phyloP scores from a whole-genome alignment of 2,113 vertebrate genomes.

The Cariama cristata region DNA sequence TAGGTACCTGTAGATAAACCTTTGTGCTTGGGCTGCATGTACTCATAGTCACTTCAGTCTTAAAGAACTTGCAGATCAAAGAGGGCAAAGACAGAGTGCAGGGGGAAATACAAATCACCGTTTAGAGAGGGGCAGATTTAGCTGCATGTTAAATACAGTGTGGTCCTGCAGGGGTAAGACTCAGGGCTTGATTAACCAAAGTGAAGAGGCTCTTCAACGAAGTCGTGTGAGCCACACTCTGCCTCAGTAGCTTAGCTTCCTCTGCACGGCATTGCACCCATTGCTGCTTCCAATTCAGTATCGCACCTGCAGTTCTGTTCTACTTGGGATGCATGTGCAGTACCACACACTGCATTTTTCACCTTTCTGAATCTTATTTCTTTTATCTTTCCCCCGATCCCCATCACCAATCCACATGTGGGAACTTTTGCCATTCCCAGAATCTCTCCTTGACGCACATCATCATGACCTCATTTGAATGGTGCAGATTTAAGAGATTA shows the following conservation, averaged over 20 bases:
- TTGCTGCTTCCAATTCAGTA: not conserved
- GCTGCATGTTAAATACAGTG: fast-evolving
- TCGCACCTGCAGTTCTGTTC: fast-evolving
- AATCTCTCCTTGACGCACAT: not conserved
- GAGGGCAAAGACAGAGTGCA: not conserved
- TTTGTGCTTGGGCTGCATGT: not conserved
- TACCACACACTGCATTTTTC: not conserved
- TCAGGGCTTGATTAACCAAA: fast-evolving
- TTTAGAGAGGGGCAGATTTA: not conserved
- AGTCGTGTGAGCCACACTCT: fast-evolving
- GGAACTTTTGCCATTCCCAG: not conserved
- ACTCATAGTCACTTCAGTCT: not conserved
- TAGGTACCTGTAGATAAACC: not conserved
- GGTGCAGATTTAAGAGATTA: not conserved
- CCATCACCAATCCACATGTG: not conserved
- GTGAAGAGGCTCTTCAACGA: not conserved
- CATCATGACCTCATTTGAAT: fast-evolving
- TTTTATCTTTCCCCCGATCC: not conserved
- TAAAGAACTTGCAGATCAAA: not conserved
- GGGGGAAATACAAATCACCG: not conserved
- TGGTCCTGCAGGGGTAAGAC: too few relatives aligned
- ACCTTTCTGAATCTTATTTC: not conserved
- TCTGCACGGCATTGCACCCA: not conserved
- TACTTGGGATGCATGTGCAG: not conserved
- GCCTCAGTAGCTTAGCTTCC: not conserved